Conservation (phyloP, 2,888 invertebrate species). For the Vanessa cardui region DNA sequence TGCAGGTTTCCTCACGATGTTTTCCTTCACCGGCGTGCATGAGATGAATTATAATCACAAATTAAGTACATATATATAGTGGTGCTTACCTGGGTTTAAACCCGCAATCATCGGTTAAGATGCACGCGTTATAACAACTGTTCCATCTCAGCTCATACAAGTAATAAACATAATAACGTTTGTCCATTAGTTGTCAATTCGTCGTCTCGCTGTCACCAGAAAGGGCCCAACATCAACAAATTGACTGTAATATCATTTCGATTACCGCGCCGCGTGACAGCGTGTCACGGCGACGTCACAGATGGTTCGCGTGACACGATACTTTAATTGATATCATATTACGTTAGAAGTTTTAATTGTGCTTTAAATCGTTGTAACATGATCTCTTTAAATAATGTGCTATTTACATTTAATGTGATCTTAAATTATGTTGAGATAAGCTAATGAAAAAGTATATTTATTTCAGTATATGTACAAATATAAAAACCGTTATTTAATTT, state of each 20-base stretch:
- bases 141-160: neutral
- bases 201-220: conserved; percentile 9
- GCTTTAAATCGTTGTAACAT: conserved; percentile 30
- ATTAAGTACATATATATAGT: too few relatives aligned
- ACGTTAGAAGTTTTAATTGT: conserved; percentile 29
- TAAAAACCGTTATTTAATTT: too few relatives aligned
- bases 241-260: conserved; percentile 28
- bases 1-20: too few relatives aligned
- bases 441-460: too few relatives aligned
- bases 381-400: conserved; percentile 11
- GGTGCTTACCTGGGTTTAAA: too few relatives aligned
- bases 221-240: conserved; percentile 20
- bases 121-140: too few relatives aligned
- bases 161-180: neutral
- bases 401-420: conserved; percentile 3
- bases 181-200: neutral
- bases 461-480: too few relatives aligned
- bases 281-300: conserved; percentile 21
- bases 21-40: too few relatives aligned
- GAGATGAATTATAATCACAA: too few relatives aligned
- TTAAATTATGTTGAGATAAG: neutral
- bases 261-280: conserved; percentile 17
- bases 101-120: too few relatives aligned
- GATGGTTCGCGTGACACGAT: conserved; percentile 17
- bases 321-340: conserved; percentile 32